Percentiles rank a stretch among this genome's conserved stretches.
Conservation (phyloP, 2,113 vertebrate species). For the Tragulus kanchil region DNA sequence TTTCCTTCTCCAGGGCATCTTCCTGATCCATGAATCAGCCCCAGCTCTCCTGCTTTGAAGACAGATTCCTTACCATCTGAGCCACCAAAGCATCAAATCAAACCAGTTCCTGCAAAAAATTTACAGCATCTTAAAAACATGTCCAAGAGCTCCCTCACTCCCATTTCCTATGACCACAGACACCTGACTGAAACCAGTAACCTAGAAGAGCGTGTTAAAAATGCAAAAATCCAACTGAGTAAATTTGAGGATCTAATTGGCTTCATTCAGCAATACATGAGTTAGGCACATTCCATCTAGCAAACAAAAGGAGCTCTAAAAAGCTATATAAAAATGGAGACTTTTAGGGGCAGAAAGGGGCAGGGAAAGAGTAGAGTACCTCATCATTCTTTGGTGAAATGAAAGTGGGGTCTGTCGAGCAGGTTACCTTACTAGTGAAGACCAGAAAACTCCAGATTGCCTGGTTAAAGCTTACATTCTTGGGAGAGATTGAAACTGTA, state of each 20-base stretch:
- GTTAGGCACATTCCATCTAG: background rate
- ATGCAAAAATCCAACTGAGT: background rate
- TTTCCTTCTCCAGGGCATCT: background rate
- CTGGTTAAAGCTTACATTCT: background rate
- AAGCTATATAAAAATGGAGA: background rate
- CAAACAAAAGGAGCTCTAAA: background rate
- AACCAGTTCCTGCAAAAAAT: background rate
- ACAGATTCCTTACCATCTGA: background rate
- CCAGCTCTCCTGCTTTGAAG: background rate
- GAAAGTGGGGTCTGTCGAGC: background rate
- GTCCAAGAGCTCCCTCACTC: too few species aligned
- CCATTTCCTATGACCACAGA: background rate
- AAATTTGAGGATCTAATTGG: background rate
- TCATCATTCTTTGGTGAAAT: background rate
- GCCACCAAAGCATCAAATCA: background rate
- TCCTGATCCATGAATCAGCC: background rate
- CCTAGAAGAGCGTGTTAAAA: background rate
- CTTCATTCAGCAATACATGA: background rate
- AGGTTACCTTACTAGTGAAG: background rate
- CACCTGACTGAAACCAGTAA: background rate
- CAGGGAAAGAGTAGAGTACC: background rate
- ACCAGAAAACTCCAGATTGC: background rate
- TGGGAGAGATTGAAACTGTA: background rate
- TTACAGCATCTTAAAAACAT: constrained; percentile 31
- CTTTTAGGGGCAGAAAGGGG: background rate